Evolutionary conservation across 2,113 vertebrate species (phyloP).

Genomic region (Rattus norvegicus): DNA sequence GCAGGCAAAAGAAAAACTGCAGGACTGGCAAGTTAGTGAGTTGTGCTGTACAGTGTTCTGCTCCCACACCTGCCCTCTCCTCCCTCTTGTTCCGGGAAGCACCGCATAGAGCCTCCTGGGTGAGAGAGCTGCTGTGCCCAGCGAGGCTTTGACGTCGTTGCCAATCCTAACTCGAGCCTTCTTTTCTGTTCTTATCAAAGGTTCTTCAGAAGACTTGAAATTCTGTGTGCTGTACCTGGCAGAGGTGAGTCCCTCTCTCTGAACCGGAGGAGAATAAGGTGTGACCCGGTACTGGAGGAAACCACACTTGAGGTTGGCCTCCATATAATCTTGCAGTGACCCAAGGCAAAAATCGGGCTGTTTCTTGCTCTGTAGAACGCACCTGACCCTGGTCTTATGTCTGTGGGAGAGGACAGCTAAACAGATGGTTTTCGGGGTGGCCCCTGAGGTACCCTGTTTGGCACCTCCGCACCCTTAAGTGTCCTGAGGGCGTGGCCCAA

Average conservation of each 20-base stretch:
- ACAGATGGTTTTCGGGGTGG: not conserved
- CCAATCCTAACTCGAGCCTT: slow-evolving; percentile 43
- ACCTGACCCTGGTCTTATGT: not conserved
- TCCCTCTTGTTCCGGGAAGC: slow-evolving; percentile 29
- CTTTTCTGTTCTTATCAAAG: slow-evolving; percentile 69
- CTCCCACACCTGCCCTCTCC: not conserved
- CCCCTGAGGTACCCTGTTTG: not conserved
- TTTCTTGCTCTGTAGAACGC: not conserved
- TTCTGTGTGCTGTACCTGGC: slow-evolving; percentile 92
- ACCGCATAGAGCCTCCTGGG: not conserved
- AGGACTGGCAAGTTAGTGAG: not conserved
- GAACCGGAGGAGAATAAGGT: not conserved
- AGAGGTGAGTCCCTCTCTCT: slow-evolving; percentile 86
- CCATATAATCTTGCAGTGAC: too few relatives aligned
- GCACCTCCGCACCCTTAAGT: not conserved
- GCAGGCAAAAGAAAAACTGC: not conserved
- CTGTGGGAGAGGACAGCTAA: not conserved
- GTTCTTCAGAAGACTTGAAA: slow-evolving; percentile 89
- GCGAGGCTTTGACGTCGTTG: not conserved
- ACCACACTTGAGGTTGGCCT: not conserved
- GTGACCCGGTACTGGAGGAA: not conserved
- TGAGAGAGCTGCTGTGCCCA: not conserved
- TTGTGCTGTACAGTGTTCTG: not conserved
- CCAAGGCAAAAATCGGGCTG: not conserved
- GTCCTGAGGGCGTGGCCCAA: not conserved